Conservation (phyloP, 2,888 invertebrate genomes). For the Drosophila mulleri region DNA sequence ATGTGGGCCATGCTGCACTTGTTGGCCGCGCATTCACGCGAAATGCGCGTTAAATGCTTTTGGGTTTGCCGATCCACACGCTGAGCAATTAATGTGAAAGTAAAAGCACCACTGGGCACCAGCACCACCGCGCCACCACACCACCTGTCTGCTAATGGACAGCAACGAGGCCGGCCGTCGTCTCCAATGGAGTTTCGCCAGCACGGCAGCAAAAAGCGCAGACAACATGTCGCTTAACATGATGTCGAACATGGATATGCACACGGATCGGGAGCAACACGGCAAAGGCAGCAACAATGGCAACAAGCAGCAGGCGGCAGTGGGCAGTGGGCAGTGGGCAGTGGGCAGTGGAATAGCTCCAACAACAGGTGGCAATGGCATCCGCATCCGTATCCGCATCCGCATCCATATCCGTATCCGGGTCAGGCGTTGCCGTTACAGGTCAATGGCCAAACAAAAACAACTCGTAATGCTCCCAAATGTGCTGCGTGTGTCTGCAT, state of each 20-base stretch:
- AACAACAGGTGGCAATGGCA: conserved; percentile 66
- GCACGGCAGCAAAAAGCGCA: conserved; percentile 35
- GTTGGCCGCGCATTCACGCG: conserved; percentile 58
- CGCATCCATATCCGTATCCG: conserved; percentile 48
- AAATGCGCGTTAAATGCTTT: conserved; percentile 66
- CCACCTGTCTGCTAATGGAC: conserved; percentile 43
- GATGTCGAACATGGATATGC: conserved; percentile 73
- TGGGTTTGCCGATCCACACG: conserved; percentile 26
- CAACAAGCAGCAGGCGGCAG: not conserved
- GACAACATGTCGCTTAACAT: conserved; percentile 73
- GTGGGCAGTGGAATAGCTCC: conserved; percentile 8
- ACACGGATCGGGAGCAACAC: conserved; percentile 28
- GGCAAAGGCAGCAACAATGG: not conserved
- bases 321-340: too few relatives aligned
- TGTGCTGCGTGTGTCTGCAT: conserved; percentile 71
- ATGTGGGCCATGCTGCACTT: conserved; percentile 15
- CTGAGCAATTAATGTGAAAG: conserved; percentile 62
- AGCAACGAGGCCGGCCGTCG: conserved; percentile 28
- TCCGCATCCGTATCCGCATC: conserved; percentile 18
- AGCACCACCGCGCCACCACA: not conserved
- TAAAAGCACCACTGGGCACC: conserved; percentile 42
- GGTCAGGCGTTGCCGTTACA: conserved; percentile 52
- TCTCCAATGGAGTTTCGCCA: conserved; percentile 29
- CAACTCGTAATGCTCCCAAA: conserved; percentile 69
- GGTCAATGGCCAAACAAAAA: conserved; percentile 46